A percentile compares a stretch with the other conserved stretches of the same genome.
Evolutionary conservation across 2,888 invertebrate genomes (phyloP).

Genomic region (Sphaerophoria rueppellii): DNA sequence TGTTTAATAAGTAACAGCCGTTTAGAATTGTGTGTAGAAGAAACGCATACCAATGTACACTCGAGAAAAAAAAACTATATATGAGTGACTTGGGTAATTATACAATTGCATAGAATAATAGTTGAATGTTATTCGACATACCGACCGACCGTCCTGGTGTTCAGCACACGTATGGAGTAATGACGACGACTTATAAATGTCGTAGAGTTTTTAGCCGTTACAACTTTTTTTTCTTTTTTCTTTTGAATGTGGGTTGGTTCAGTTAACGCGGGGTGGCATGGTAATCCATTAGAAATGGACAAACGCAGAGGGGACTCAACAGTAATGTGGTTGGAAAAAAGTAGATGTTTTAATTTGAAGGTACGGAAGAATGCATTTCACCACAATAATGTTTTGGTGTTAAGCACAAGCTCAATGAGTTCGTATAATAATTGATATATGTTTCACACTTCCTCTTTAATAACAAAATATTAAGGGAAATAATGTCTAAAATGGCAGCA

Average conservation of each 20-base stretch:
- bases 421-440: too few species aligned
- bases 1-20: conserved; percentile 64
- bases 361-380: background rate
- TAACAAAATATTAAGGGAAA: too few species aligned
- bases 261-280: conserved; percentile 29
- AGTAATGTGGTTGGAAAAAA: conserved; percentile 28
- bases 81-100: conserved; percentile 57
- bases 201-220: conserved; percentile 66
- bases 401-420: background rate
- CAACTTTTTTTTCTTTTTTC: conserved; percentile 40
- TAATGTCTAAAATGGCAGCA: too few species aligned
- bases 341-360: background rate
- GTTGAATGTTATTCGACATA: conserved; percentile 8
- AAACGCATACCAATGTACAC: conserved; percentile 39
- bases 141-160: background rate
- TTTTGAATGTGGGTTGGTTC: conserved; percentile 53
- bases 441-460: too few species aligned
- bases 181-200: conserved; percentile 19
- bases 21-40: conserved; percentile 27
- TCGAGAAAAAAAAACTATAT: conserved; percentile 16
- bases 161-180: conserved; percentile 25
- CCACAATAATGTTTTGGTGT: background rate
- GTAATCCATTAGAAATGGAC: conserved; percentile 48
- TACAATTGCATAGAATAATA: conserved; percentile 53
- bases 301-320: conserved; percentile 23